Percentiles rank a stretch among this genome's conserved stretches.
Evolutionary conservation across 2,113 vertebrate species (phyloP).

Genomic region (Alligator sinensis): DNA sequence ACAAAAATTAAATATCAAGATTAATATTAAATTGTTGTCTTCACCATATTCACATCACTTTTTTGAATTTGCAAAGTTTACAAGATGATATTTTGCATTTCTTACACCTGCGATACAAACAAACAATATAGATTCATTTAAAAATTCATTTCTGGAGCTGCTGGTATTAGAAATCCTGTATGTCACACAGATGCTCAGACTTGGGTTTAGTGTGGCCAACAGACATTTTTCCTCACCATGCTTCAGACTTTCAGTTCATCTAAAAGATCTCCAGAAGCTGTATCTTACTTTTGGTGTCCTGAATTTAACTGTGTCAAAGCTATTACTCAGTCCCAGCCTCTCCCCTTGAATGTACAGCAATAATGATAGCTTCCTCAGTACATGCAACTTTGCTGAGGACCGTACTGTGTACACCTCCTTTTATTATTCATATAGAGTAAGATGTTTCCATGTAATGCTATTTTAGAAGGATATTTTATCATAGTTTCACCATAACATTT

Average conservation of each 20-base stretch:
- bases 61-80: background rate
- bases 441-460: background rate
- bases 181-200: background rate
- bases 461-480: constrained; percentile 28
- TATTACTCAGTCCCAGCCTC: background rate
- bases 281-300: background rate
- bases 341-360: background rate
- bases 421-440: constrained; percentile 27
- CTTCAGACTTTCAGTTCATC: background rate
- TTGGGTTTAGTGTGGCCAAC: background rate
- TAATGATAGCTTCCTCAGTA: constrained; percentile 9
- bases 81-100: background rate
- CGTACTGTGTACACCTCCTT: background rate
- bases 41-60: background rate
- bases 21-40: background rate
- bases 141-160: background rate
- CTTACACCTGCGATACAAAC: background rate
- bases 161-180: background rate
- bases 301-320: background rate
- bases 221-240: background rate
- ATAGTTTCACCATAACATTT: background rate
- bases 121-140: background rate
- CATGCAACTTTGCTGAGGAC: background rate
- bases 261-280: background rate
- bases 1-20: background rate